phyloP scores from a whole-genome alignment of 2,888 invertebrate species.

The Globia sparganii region DNA sequence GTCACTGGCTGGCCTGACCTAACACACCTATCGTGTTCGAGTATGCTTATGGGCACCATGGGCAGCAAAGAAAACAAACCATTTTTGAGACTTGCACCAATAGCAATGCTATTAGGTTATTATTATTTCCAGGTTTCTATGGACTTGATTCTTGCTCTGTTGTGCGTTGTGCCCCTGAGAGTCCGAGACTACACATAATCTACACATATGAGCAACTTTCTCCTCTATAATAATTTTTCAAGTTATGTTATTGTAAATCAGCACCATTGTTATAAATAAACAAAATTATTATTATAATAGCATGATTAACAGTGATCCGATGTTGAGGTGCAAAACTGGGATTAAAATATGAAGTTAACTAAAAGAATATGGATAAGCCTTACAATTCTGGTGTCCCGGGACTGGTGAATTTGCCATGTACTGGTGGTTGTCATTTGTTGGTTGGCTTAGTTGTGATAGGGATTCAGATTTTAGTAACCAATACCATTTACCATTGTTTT shows the following conservation, averaged over 20 bases:
- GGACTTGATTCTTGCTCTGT: background rate
- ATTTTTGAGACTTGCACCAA: background rate
- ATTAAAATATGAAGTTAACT: background rate
- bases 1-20: background rate
- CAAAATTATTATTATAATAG: no score
- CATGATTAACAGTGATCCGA: background rate
- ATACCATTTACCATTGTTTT: no score
- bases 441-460: background rate
- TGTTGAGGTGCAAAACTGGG: background rate
- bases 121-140: background rate
- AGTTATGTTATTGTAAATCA: no score
- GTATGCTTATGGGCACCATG: background rate
- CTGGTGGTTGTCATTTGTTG: no score
- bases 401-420: background rate
- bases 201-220: no score
- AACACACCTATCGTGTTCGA: background rate
- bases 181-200: background rate
- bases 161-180: no score
- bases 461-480: background rate
- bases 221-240: no score
- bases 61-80: background rate
- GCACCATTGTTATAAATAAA: no score
- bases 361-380: background rate
- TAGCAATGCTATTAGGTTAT: background rate
- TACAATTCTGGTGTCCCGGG: background rate